Evolutionary conservation across 1,140 invertebrate genomes (phyloP).

Genomic region (Aethina tumida): DNA sequence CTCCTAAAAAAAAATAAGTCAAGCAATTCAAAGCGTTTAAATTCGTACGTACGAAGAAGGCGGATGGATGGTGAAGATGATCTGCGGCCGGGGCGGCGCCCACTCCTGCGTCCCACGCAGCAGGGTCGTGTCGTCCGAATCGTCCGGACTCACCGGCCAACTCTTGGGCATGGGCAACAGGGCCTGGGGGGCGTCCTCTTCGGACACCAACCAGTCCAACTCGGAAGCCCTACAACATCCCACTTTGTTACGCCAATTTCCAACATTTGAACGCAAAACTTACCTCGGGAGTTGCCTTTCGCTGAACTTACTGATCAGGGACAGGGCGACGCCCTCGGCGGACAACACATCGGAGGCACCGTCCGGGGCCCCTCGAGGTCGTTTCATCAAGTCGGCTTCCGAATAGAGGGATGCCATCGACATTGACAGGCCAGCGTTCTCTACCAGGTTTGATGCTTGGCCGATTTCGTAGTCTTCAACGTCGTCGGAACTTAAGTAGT

Average conservation of each 20-base stretch:
- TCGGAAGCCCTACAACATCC: constrained; percentile 52
- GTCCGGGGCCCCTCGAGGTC: constrained; percentile 34
- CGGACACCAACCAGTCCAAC: constrained; percentile 73
- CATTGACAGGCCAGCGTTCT: constrained; percentile 43
- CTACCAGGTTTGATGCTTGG: constrained; percentile 36
- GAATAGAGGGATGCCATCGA: constrained; percentile 56
- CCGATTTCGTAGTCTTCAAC: constrained; percentile 45
- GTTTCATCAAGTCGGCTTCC: constrained; percentile 41
- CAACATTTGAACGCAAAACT: constrained; percentile 1
- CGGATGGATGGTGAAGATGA: constrained; percentile 73
- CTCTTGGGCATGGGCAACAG: constrained; percentile 66
- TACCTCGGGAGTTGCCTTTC: constrained; percentile 59
- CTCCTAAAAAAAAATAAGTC: constrained; percentile 44
- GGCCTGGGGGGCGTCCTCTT: constrained; percentile 67
- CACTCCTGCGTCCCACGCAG: constrained; percentile 68
- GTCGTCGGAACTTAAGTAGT: constrained; percentile 42
- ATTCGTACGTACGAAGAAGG: constrained; percentile 50
- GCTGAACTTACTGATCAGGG: constrained; percentile 64
- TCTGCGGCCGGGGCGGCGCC: constrained; percentile 77
- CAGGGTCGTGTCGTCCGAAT: constrained; percentile 38
- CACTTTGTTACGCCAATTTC: not conserved
- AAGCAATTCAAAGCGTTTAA: no score
- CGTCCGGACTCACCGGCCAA: constrained; percentile 53
- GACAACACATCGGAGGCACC: constrained; percentile 43
- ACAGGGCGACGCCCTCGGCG: constrained; percentile 71